Evolutionary conservation across 2,888 invertebrate species (phyloP).

Genomic region (Ecdyonurus torrentis): DNA sequence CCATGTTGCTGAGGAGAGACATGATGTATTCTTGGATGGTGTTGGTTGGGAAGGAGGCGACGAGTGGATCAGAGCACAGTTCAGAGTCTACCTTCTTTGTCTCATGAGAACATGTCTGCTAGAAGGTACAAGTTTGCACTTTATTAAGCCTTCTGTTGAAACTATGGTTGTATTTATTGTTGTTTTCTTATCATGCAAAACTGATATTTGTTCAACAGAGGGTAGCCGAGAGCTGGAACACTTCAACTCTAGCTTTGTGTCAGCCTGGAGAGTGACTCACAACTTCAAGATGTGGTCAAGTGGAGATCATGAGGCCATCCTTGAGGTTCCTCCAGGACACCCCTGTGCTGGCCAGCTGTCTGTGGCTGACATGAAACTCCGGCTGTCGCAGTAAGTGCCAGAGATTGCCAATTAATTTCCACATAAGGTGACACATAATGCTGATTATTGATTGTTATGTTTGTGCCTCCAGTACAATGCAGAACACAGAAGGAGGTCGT

Average conservation of each 20-base stretch:
- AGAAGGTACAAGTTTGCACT: slow-evolving; percentile 33
- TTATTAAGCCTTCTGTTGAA: background rate
- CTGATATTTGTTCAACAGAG: too few species aligned
- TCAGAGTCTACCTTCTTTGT: slow-evolving; percentile 69
- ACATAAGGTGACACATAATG: background rate
- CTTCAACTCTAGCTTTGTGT: slow-evolving; percentile 70
- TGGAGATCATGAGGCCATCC: slow-evolving; percentile 45
- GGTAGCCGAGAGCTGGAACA: slow-evolving; percentile 69
- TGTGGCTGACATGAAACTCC: slow-evolving; percentile 83
- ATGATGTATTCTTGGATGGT: slow-evolving; percentile 53
- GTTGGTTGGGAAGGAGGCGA: slow-evolving; percentile 87
- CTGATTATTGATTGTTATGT: background rate
- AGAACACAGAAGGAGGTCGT: slow-evolving; percentile 81
- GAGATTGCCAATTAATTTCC: background rate
- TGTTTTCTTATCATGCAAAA: too few species aligned
- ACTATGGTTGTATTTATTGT: too few species aligned
- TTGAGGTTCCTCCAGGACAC: slow-evolving; percentile 54
- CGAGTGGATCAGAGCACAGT: slow-evolving; percentile 91
- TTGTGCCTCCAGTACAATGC: slow-evolving; percentile 91
- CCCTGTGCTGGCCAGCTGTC: slow-evolving; percentile 90
- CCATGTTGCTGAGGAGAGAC: slow-evolving; percentile 42
- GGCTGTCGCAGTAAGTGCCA: slow-evolving; percentile 68
- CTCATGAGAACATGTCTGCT: slow-evolving; percentile 61
- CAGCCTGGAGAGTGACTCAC: slow-evolving; percentile 71
- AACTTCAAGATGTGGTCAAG: slow-evolving; percentile 76